Evolutionary conservation across 2,888 invertebrate genomes (phyloP).

Genomic region (Serrognathus titanus): DNA sequence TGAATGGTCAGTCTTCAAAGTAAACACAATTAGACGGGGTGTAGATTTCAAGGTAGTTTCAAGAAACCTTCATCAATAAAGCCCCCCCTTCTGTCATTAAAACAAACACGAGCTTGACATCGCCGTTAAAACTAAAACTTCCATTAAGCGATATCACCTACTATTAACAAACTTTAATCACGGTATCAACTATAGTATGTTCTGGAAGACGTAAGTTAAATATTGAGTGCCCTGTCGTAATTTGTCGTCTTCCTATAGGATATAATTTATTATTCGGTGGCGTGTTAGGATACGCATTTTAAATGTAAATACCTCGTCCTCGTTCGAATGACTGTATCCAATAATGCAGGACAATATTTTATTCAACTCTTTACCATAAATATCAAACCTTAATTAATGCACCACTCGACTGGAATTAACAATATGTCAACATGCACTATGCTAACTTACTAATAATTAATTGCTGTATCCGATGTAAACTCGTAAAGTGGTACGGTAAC

Average conservation of each 20-base stretch:
- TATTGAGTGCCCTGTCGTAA: constrained; percentile 12
- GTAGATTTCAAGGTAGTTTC: constrained; percentile 16
- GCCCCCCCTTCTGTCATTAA: constrained; percentile 8
- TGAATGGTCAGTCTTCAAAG: constrained; percentile 19
- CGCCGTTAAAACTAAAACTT: neutral
- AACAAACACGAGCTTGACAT: neutral
- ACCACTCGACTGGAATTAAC: too few species aligned
- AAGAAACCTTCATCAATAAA: constrained; percentile 21
- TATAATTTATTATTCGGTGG: constrained; percentile 13
- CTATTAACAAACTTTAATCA: too few species aligned
- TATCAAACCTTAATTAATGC: too few species aligned
- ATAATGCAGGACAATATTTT: neutral
- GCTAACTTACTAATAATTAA: too few species aligned
- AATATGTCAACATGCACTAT: too few species aligned
- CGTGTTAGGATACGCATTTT: constrained; percentile 4
- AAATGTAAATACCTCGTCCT: too few species aligned
- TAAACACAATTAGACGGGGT: constrained; percentile 21
- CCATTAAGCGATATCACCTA: neutral
- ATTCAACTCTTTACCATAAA: neutral
- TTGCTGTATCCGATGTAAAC: too few species aligned
- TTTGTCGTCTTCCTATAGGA: constrained; percentile 6
- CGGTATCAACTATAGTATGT: neutral
- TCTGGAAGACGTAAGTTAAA: constrained; percentile 1
- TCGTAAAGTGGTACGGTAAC: too few species aligned
- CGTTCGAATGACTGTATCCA: too few species aligned